Evolutionary conservation across 2,888 invertebrate species (phyloP).

Genomic region (Drosophila planitibia): DNA sequence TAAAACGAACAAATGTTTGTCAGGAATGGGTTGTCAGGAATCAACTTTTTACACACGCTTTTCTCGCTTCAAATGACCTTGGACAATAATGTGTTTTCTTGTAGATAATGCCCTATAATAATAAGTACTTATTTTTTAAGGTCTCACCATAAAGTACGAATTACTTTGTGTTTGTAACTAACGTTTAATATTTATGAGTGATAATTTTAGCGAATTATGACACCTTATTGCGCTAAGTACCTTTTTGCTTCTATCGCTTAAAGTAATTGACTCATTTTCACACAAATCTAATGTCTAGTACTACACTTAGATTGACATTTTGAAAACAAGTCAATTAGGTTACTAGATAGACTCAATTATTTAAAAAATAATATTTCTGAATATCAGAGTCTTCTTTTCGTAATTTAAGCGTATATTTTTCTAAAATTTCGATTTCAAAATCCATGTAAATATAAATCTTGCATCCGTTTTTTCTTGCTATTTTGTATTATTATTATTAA

Average conservation of each 20-base stretch:
- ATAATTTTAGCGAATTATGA: not conserved
- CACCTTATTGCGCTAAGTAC: not conserved
- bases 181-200: not conserved
- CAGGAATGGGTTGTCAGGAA: not conserved
- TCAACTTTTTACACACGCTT: not conserved
- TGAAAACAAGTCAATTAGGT: not conserved
- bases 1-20: conserved; percentile 16
- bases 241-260: not conserved
- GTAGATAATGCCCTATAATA: not conserved
- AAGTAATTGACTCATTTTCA: not conserved
- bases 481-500: not conserved
- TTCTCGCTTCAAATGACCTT: not conserved
- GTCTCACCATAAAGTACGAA: not conserved
- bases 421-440: not conserved
- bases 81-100: not conserved
- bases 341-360: not conserved
- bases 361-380: not conserved
- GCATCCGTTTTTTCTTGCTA: not conserved
- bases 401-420: not conserved
- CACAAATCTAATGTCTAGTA: not conserved
- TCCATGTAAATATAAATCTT: accelerated
- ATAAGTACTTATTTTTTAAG: not conserved
- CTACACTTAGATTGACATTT: not conserved
- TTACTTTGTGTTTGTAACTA: not conserved
- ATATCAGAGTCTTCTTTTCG: not conserved